Percentiles rank a stretch among this genome's conserved stretches.
These are phyloP conservation scores for Ochlodes sylvanus DNA, from an alignment of 2,888 invertebrate genomes.

Conservation along the genomic window DNA sequence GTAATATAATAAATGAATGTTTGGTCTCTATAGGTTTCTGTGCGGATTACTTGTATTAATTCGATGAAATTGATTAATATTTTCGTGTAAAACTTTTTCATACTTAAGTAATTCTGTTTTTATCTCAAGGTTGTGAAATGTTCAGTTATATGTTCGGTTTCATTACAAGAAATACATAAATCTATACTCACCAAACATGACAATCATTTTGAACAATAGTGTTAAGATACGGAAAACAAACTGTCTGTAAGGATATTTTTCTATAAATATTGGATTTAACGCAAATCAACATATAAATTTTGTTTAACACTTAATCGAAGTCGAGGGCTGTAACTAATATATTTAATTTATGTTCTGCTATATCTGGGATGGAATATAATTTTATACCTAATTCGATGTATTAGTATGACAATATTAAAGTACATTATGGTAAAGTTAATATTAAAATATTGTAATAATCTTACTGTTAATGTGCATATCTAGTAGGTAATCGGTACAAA, in stretches of 20 bases:
- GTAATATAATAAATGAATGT: slow-evolving; percentile 28
- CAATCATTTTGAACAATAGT: slow-evolving; percentile 47
- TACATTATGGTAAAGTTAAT: slow-evolving; percentile 50
- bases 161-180: slow-evolving; percentile 11
- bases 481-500: slow-evolving; percentile 61
- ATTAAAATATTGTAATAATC: slow-evolving; percentile 58
- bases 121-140: slow-evolving; percentile 34
- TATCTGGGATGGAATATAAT: slow-evolving; percentile 76
- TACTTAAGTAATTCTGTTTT: neutral
- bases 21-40: slow-evolving; percentile 37
- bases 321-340: slow-evolving; percentile 57
- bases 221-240: slow-evolving; percentile 51
- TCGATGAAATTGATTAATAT: neutral
- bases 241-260: slow-evolving; percentile 72
- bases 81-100: neutral
- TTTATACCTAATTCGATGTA: slow-evolving; percentile 60
- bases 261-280: slow-evolving; percentile 69
- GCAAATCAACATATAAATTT: slow-evolving; percentile 37
- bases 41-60: neutral
- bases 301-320: slow-evolving; percentile 53
- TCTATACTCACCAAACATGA: slow-evolving; percentile 46
- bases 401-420: slow-evolving; percentile 79
- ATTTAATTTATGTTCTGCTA: slow-evolving; percentile 64
- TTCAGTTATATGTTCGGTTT: slow-evolving; percentile 17
- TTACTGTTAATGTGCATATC: slow-evolving; percentile 69